These are phyloP conservation scores for Desoria tigrina DNA, from an alignment of 2,888 invertebrate species.

Conservation along the genomic window DNA sequence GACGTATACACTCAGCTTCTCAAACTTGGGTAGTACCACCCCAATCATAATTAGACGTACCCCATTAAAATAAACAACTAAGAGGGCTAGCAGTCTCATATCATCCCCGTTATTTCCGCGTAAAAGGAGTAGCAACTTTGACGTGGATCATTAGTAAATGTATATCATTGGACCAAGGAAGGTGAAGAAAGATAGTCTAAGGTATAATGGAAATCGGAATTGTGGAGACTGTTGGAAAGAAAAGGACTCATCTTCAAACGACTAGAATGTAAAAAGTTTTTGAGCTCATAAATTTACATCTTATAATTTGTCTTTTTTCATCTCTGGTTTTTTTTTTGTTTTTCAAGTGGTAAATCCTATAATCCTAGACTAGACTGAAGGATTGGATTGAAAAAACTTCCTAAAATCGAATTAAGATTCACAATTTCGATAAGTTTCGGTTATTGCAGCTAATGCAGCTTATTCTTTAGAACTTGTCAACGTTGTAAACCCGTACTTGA, in stretches of 20 bases:
- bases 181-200: constrained; percentile 6
- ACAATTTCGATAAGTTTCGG: no score
- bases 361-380: no score
- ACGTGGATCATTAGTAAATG: neutral
- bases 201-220: constrained; percentile 4
- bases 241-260: constrained; percentile 26
- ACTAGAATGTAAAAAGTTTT: constrained; percentile 14
- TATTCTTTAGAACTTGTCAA: no score
- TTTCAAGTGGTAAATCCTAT: no score
- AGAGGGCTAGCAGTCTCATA: neutral
- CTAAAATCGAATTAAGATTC: no score
- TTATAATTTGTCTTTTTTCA: no score
- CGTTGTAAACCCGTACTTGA: no score
- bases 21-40: constrained; percentile 47
- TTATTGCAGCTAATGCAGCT: no score
- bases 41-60: constrained; percentile 52
- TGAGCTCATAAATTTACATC: constrained; percentile 1
- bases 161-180: constrained; percentile 8
- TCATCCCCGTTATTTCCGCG: neutral
- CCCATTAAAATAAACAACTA: constrained; percentile 31
- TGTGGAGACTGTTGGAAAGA: constrained; percentile 21
- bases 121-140: neutral
- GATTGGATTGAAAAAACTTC: no score
- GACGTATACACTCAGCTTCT: constrained; percentile 53
- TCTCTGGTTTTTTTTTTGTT: no score